Evolutionary conservation across 2,888 invertebrate genomes (phyloP).

Genomic region (Drosophila suboccidentalis): DNA sequence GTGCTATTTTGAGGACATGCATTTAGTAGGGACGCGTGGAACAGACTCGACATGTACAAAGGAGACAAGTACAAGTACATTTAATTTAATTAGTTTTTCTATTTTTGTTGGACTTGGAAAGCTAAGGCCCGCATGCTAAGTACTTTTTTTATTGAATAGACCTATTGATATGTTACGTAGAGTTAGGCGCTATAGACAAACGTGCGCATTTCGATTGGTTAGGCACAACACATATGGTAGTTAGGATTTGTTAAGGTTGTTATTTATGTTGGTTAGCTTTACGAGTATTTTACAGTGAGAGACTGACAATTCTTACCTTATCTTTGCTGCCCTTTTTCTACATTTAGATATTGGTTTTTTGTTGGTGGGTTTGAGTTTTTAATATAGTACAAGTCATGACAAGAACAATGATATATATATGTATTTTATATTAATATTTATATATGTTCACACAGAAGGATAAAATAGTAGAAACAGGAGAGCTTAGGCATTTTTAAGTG

Average conservation of each 20-base stretch:
- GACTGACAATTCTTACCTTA: conserved; percentile 89
- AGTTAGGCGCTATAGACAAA: conserved; percentile 68
- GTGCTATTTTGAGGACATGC: conserved; percentile 49
- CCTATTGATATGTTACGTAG: conserved; percentile 52
- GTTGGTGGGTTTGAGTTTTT: conserved; percentile 84
- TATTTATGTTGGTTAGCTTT: conserved; percentile 36
- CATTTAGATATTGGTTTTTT: conserved; percentile 85
- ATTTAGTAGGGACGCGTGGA: conserved; percentile 31
- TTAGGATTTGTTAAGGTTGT: conserved; percentile 34
- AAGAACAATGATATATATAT: conserved; percentile 77
- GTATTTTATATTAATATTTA: conserved; percentile 69
- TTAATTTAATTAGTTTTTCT: not conserved
- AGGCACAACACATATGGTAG: conserved; percentile 47
- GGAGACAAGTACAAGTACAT: conserved; percentile 37
- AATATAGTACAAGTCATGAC: conserved; percentile 76
- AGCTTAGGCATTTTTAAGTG: conserved; percentile 30
- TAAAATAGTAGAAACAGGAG: conserved; percentile 21
- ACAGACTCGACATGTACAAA: conserved; percentile 32
- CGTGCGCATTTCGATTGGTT: conserved; percentile 60
- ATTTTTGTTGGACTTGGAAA: conserved; percentile 29
- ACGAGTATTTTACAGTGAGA: conserved; percentile 54
- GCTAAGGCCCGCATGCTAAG: conserved; percentile 50
- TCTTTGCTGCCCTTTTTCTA: conserved; percentile 96
- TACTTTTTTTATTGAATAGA: conserved; percentile 8
- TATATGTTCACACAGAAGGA: conserved; percentile 62